Evolutionary conservation across 1,140 invertebrate species (phyloP).

Genomic region (Drosophila lowei): DNA sequence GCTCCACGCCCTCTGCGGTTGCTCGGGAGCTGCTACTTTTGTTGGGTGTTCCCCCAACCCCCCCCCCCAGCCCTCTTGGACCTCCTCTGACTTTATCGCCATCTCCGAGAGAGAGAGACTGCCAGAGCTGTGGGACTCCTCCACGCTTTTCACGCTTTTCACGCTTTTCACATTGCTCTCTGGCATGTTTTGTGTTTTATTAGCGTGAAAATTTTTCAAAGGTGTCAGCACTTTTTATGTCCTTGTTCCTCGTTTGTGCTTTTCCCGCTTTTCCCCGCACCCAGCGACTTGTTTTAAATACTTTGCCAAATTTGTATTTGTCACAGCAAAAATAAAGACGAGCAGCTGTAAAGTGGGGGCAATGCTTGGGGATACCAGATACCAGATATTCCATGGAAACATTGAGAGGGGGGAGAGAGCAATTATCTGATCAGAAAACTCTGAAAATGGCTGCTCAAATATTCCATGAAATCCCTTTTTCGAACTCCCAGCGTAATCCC

Average conservation of each 20-base stretch:
- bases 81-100: conserved; percentile 61
- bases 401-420: neutral
- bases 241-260: conserved; percentile 33
- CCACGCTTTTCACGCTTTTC: conserved; percentile 63
- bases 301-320: conserved; percentile 24
- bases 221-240: conserved; percentile 74
- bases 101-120: conserved; percentile 15
- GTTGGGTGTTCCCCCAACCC: conserved; percentile 15
- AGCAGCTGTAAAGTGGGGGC: too few relatives aligned
- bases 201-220: conserved; percentile 80
- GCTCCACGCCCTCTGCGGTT: conserved; percentile 27
- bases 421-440: neutral
- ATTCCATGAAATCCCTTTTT: neutral
- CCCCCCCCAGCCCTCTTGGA: conserved; percentile 5
- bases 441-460: neutral
- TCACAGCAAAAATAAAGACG: conserved; percentile 23
- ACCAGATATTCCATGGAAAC: too few relatives aligned
- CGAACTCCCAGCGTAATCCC: conserved; percentile 18
- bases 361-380: too few relatives aligned
- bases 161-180: conserved; percentile 62
- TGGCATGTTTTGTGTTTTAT: conserved; percentile 79
- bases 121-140: conserved; percentile 7
- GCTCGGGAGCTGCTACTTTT: conserved; percentile 51
- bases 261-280: conserved; percentile 9
- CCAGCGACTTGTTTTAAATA: conserved; percentile 36